Percentiles rank a stretch among this genome's conserved stretches.
phyloP scores from a whole-genome alignment of 2,888 invertebrate genomes.

The Oscheius sp. region DNA sequence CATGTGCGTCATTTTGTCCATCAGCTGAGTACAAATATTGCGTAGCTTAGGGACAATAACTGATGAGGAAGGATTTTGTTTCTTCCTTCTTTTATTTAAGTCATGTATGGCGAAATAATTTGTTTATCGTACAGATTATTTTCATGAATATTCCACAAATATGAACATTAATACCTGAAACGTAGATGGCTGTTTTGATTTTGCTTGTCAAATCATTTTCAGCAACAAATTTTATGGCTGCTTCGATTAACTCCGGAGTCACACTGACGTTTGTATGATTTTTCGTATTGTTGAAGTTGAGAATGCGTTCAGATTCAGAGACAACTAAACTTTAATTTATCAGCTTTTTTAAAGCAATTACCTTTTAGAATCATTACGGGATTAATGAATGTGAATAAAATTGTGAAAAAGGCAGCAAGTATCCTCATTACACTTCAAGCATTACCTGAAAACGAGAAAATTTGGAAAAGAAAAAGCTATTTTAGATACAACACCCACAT shows the following conservation, averaged over 20 bases:
- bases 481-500: not conserved
- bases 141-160: not conserved
- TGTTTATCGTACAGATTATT: not conserved
- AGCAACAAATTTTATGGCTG: not conserved
- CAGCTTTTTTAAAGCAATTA: constrained; percentile 8
- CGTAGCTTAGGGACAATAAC: not conserved
- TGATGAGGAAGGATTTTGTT: not conserved
- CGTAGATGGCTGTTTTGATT: constrained; percentile 18
- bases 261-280: not conserved
- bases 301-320: constrained; percentile 18
- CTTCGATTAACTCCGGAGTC: not conserved
- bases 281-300: not conserved
- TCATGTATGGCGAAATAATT: not conserved
- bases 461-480: not conserved
- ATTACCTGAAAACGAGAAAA: not conserved
- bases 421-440: constrained; percentile 52
- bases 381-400: constrained; percentile 58
- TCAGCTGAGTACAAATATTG: constrained; percentile 7
- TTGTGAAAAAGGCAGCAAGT: constrained; percentile 56
- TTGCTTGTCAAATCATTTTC: not conserved
- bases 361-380: constrained; percentile 56
- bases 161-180: constrained; percentile 12
- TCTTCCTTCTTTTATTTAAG: not conserved
- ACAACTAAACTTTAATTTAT: constrained; percentile 2
- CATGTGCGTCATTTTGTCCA: constrained; percentile 18